phyloP scores from a whole-genome alignment of 2,113 vertebrate species.

The Cercopithecus mona region DNA sequence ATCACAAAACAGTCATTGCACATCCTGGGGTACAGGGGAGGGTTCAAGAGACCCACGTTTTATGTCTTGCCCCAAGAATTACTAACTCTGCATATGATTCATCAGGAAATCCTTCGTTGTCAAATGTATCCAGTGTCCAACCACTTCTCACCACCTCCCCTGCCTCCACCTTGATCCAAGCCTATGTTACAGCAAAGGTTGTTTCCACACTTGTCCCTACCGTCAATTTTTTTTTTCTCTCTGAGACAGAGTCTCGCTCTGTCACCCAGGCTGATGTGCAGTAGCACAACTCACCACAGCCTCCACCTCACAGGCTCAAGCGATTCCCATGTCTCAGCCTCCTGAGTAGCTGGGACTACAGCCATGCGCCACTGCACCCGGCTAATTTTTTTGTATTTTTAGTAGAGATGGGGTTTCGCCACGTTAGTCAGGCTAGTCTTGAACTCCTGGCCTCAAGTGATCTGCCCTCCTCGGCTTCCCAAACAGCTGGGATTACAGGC shows the following conservation, averaged over 20 bases:
- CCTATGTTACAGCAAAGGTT: not conserved
- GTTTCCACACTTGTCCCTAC: not conserved
- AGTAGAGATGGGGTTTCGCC: not conserved
- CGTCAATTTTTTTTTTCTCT: not conserved
- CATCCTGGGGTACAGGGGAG: not conserved
- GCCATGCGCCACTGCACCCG: fast-evolving
- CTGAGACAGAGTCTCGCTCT: not conserved
- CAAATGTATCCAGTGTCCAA: no score
- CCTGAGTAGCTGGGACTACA: not conserved
- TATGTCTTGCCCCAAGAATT: not conserved
- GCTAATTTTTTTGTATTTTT: not conserved
- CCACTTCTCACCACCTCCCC: not conserved
- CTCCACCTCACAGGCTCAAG: not conserved
- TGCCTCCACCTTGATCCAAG: not conserved
- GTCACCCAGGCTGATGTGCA: not conserved
- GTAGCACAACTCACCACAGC: not conserved
- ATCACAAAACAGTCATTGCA: not conserved
- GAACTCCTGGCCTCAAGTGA: not conserved
- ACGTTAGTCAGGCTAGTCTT: not conserved
- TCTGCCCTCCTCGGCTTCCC: not conserved
- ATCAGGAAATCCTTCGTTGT: not conserved
- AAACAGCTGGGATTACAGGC: not conserved
- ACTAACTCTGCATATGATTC: not conserved
- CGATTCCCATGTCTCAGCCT: not conserved
- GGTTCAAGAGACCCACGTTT: not conserved